Evolutionary conservation across 2,113 vertebrate species (phyloP).

Genomic region (Syngnathus typhle): DNA sequence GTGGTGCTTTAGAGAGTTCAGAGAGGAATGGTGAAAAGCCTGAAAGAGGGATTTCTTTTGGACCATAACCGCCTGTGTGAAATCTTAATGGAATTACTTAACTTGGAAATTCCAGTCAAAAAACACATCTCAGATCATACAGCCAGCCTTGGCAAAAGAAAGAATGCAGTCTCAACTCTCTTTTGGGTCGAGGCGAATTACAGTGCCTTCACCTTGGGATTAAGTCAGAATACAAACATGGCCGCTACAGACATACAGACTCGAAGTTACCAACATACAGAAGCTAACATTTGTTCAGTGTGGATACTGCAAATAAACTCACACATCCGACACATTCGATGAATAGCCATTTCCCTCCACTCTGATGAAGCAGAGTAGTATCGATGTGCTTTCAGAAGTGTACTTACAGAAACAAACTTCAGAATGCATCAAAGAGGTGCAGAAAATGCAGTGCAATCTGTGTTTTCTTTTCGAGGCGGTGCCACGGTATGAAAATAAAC

Average conservation of each 20-base stretch:
- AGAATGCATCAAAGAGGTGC: constrained; percentile 47
- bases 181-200: constrained; percentile 25
- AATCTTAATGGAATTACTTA: constrained; percentile 29
- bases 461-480: constrained; percentile 58
- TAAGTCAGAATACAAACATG: constrained; percentile 34
- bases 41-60: constrained; percentile 19
- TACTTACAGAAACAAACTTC: constrained; percentile 35
- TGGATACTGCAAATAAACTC: constrained; percentile 16
- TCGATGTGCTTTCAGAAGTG: constrained; percentile 37
- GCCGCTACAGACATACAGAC: constrained; percentile 16
- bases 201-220: constrained; percentile 22
- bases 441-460: constrained; percentile 48
- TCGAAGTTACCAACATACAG: constrained; percentile 16
- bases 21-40: constrained; percentile 12
- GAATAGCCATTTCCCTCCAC: background rate
- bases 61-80: constrained; percentile 31
- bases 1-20: constrained; percentile 23
- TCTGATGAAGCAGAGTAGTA: constrained; percentile 27
- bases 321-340: constrained; percentile 21
- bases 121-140: constrained; percentile 23
- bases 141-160: constrained; percentile 10
- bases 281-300: constrained; percentile 21
- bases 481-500: constrained; percentile 64
- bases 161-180: constrained; percentile 4
- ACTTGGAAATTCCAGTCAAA: constrained; percentile 4